phyloP scores from a whole-genome alignment of 2,888 invertebrate species.

The Cryptocephalus primarius region DNA sequence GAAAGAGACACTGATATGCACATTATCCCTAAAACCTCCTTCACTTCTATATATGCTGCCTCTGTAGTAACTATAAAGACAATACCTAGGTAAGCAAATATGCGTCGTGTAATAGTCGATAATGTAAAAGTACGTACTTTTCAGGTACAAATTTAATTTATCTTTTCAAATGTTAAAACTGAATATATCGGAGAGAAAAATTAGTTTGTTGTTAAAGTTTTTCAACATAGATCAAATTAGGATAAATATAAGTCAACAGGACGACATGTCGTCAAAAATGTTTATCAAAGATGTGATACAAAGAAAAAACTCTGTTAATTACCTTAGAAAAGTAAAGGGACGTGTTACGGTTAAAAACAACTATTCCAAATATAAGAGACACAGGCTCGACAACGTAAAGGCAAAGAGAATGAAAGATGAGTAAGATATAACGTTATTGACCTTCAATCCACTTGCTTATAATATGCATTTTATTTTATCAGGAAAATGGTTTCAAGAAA shows the following conservation, averaged over 20 bases:
- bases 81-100: conserved; percentile 28
- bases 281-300: conserved; percentile 16
- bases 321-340: conserved; percentile 17
- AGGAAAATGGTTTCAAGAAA: conserved; percentile 9
- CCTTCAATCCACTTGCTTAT: not conserved
- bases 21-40: conserved; percentile 53
- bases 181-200: conserved; percentile 63
- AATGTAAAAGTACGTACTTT: conserved; percentile 7
- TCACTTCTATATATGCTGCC: conserved; percentile 28
- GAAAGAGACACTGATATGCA: conserved; percentile 65
- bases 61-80: conserved; percentile 26
- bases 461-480: not conserved
- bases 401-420: conserved; percentile 12
- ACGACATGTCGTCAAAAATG: conserved; percentile 12
- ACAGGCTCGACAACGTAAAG: conserved; percentile 15
- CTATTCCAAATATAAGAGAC: conserved; percentile 16
- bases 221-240: conserved; percentile 23
- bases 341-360: conserved; percentile 6
- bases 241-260: conserved; percentile 17
- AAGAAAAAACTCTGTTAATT: conserved; percentile 8
- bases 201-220: conserved; percentile 55
- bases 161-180: conserved; percentile 60
- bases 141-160: conserved; percentile 65
- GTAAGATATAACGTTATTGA: conserved; percentile 5
- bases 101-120: not conserved